A percentile compares a stretch with the other conserved stretches of the same genome.
These are phyloP conservation scores for Pluvianellus socialis DNA, from an alignment of 2,113 vertebrate species.

Conservation along the genomic window DNA sequence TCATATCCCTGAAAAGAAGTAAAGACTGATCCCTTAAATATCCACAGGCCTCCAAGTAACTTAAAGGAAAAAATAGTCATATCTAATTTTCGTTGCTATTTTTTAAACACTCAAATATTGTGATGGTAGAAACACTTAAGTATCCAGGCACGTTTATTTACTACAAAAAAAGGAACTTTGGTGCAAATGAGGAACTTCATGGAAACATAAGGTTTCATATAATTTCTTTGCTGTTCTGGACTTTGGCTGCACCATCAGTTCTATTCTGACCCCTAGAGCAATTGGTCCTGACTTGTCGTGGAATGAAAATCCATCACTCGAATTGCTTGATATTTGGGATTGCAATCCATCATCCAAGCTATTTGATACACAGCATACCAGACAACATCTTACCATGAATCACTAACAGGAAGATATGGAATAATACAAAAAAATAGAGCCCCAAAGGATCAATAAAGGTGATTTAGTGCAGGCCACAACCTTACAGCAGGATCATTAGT, in stretches of 20 bases:
- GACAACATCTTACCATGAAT: neutral
- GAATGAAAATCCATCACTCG: neutral
- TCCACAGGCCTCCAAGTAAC: neutral
- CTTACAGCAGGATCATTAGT: neutral
- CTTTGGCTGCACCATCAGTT: neutral
- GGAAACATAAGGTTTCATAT: neutral
- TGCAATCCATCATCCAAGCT: neutral
- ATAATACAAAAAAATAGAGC: neutral
- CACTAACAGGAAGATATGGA: neutral
- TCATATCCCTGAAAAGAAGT: neutral
- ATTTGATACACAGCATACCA: neutral
- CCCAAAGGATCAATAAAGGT: neutral
- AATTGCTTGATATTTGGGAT: neutral
- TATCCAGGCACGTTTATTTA: neutral
- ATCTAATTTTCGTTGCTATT: neutral
- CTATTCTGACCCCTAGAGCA: neutral
- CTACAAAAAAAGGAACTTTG: neutral
- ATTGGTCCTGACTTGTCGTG: neutral
- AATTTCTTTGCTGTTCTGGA: neutral
- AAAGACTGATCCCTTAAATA: neutral
- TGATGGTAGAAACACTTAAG: neutral
- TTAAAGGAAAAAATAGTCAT: neutral
- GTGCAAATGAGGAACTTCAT: neutral
- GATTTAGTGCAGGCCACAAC: neutral
- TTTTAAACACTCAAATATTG: neutral